Percentiles rank a stretch among this genome's conserved stretches.
These are phyloP conservation scores for Trichonephila inaurata DNA, from an alignment of 1,140 invertebrate species.

Conservation along the genomic window DNA sequence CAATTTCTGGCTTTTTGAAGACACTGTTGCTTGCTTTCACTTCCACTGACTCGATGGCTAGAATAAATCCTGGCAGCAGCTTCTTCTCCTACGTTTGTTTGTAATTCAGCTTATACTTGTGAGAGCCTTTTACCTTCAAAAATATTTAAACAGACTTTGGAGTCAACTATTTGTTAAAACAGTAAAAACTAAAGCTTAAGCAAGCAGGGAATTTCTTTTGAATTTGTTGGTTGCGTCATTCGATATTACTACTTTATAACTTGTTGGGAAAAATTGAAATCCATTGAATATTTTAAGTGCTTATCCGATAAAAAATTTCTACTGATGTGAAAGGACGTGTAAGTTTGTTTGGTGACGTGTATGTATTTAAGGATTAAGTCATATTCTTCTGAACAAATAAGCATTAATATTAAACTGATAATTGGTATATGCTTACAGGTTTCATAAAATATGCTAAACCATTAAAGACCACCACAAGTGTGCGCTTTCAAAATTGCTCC, in stretches of 20 bases:
- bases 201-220: neutral
- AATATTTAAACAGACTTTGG: conserved; percentile 44
- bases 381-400: no score
- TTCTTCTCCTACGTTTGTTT: conserved; percentile 20
- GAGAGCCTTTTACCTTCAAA: conserved; percentile 35
- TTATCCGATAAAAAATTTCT: no score
- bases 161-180: conserved; percentile 47
- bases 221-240: neutral
- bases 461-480: no score
- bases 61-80: conserved; percentile 37
- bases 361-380: no score
- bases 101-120: conserved; percentile 50
- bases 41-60: conserved; percentile 41
- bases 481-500: no score
- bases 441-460: no score
- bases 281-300: no score
- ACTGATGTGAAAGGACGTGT: no score
- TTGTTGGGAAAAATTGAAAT: no score
- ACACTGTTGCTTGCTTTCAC: conserved; percentile 69
- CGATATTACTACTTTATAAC: neutral
- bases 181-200: conserved; percentile 24
- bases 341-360: no score
- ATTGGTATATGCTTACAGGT: no score
- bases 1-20: conserved; percentile 68
- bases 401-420: no score